Conservation (phyloP, 2,888 invertebrate genomes). For the Ptychoptera contaminata region DNA sequence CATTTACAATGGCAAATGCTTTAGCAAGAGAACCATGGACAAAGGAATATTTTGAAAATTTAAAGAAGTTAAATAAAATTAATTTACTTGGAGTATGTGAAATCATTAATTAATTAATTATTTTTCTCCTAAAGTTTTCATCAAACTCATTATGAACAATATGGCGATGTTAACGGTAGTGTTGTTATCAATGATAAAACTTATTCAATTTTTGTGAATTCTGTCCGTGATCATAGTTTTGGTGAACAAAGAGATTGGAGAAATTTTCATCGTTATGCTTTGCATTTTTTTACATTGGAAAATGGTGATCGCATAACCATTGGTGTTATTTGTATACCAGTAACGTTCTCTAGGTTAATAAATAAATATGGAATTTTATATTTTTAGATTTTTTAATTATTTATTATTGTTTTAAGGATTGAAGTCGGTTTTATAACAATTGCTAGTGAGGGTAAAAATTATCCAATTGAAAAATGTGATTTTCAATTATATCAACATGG, state of each 20-base stretch:
- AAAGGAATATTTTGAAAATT: constrained; percentile 42
- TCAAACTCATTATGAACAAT: constrained; percentile 64
- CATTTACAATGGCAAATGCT: constrained; percentile 40
- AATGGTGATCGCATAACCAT: constrained; percentile 53
- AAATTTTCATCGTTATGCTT: constrained; percentile 48
- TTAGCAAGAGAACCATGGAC: constrained; percentile 56
- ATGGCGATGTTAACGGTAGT: constrained; percentile 42
- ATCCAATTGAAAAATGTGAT: constrained; percentile 32
- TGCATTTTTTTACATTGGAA: constrained; percentile 51
- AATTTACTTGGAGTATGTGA: no score
- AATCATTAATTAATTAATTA: neutral
- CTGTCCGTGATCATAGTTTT: constrained; percentile 53
- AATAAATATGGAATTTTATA: constrained; percentile 1
- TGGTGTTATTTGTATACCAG: constrained; percentile 48
- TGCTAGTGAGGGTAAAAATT: constrained; percentile 23
- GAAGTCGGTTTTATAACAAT: constrained; percentile 45
- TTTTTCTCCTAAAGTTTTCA: constrained; percentile 38
- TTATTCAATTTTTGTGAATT: constrained; percentile 37
- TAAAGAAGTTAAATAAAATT: constrained; percentile 37
- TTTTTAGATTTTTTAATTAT: neutral
- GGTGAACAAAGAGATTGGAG: constrained; percentile 50
- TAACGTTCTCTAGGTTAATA: constrained; percentile 40
- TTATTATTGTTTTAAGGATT: constrained; percentile 30
- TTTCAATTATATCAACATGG: constrained; percentile 44
- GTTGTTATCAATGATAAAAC: constrained; percentile 36